A percentile compares a stretch with the other conserved stretches of the same genome.
These are phyloP conservation scores for Channa maculata DNA, from an alignment of 2,113 vertebrate genomes.

Conservation along the genomic window DNA sequence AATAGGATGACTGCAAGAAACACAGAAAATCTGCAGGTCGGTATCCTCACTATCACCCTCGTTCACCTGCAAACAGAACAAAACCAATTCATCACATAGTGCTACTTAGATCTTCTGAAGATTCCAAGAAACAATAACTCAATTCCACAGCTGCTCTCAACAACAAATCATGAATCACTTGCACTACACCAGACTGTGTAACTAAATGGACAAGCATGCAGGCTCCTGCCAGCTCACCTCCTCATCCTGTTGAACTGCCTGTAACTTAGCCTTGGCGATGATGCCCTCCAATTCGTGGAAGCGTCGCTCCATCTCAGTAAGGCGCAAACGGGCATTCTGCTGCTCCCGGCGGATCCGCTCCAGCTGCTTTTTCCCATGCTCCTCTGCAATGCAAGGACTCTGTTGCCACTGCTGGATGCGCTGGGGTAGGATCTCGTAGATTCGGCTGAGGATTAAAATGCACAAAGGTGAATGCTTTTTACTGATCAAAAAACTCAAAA, in stretches of 20 bases:
- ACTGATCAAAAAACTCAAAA: background rate
- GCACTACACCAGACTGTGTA: background rate
- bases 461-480: background rate
- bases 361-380: conserved; percentile 94
- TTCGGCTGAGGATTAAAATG: conserved; percentile 82
- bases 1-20: conserved; percentile 93
- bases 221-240: conserved; percentile 82
- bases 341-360: conserved; percentile 94
- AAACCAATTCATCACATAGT: background rate
- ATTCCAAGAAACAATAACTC: background rate
- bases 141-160: no score
- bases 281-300: conserved; percentile 95
- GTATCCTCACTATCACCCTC: conserved; percentile 93
- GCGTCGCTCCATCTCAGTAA: conserved; percentile 94
- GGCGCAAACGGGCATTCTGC: conserved; percentile 90
- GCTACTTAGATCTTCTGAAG: no score
- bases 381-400: conserved; percentile 95
- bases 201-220: background rate
- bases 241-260: conserved; percentile 92
- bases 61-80: conserved; percentile 82
- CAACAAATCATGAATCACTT: no score
- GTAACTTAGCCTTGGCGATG: conserved; percentile 95
- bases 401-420: conserved; percentile 98
- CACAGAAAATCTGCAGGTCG: conserved; percentile 94
- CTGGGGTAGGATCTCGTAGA: conserved; percentile 97